Evolutionary conservation across 2,797 vertebrate genomes (phyloP).

Genomic region (Pachyuromys duprasi): DNA sequence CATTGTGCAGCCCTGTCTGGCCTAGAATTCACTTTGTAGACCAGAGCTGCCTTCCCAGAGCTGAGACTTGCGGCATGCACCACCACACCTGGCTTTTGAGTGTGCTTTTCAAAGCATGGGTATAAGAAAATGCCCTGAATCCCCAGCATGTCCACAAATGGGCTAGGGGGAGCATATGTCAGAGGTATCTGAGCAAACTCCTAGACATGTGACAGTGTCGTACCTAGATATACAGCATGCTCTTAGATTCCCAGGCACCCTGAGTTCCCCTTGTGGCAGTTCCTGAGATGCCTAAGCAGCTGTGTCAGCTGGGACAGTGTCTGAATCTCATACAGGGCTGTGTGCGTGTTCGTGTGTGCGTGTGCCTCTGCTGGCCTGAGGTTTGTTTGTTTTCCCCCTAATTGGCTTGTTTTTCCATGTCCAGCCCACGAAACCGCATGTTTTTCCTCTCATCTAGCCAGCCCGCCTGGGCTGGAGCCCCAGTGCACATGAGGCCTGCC

Average conservation of each 20-base stretch:
- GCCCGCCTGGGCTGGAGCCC: slow-evolving; percentile 76
- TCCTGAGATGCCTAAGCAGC: slow-evolving; percentile 14
- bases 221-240: not conserved
- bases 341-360: slow-evolving; percentile 57
- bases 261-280: not conserved
- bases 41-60: not conserved
- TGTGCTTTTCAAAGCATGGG: slow-evolving; percentile 5
- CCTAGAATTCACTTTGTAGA: not conserved
- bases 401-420: slow-evolving; percentile 90
- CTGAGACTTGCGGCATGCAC: not conserved
- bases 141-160: not conserved
- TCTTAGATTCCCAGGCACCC: not conserved
- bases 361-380: slow-evolving; percentile 78
- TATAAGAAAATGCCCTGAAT: slow-evolving; percentile 27
- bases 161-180: not conserved
- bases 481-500: slow-evolving; percentile 72
- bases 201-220: accelerated
- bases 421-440: slow-evolving; percentile 88
- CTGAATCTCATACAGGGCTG: slow-evolving; percentile 9
- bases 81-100: not conserved
- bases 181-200: not conserved
- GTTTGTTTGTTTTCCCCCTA: slow-evolving; percentile 89
- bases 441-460: slow-evolving; percentile 88
- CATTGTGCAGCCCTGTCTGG: not conserved
- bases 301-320: not conserved